Base-by-base conservation (phyloP, 2,888 invertebrate genomes). In the Linyphia triangularis region DNA sequence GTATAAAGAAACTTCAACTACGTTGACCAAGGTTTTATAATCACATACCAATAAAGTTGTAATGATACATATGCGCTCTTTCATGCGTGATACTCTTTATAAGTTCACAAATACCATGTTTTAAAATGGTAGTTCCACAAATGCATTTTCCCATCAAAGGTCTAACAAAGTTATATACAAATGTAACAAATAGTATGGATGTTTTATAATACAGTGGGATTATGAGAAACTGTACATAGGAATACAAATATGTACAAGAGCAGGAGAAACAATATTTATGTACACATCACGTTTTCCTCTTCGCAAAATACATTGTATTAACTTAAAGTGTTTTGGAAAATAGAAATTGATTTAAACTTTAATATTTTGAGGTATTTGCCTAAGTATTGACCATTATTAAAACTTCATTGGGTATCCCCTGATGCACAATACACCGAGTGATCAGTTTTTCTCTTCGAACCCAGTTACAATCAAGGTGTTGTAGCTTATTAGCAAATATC, bases 401-500 rank as follows among this genome's bases (percentile, higher is more conserved):
- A 73, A 73, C 28, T 4, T 4, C 33, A 33, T 70, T 22, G 33
- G 28, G 26, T 26, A 59, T 59, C 40, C n/a, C n/a, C n/a, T n/a
- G n/a, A n/a, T n/a, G n/a, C n/a, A 33, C 9, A 33, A 6, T 33
- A 51, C 51, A 5, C 5, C 51, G n/a, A 6, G n/a, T 1, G n/a
- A 16, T 51, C 16, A 51, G 51, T 51, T 51, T 51, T 51, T 16
- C n/a, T 0, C n/a, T n/a, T 2, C 51, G 3, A n/a, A 16, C 0
- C 5, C n/a, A n/a, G n/a, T 51, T 51, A 51, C 51, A 51, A n/a
- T 16, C 51, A 13, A 77, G 57, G 30, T 37, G 43, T 63, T 37
- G n/a, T 51, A 57, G n/a, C n/a, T n/a, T 67, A 73, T 61, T 40
- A 77, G 67, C 40, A 84, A 84, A 73, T 84, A 83, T 91, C 90